A percentile compares a stretch with the other conserved stretches of the same genome.
Evolutionary conservation across 2,888 invertebrate genomes (phyloP).

Genomic region (Acholoe squamosa): DNA sequence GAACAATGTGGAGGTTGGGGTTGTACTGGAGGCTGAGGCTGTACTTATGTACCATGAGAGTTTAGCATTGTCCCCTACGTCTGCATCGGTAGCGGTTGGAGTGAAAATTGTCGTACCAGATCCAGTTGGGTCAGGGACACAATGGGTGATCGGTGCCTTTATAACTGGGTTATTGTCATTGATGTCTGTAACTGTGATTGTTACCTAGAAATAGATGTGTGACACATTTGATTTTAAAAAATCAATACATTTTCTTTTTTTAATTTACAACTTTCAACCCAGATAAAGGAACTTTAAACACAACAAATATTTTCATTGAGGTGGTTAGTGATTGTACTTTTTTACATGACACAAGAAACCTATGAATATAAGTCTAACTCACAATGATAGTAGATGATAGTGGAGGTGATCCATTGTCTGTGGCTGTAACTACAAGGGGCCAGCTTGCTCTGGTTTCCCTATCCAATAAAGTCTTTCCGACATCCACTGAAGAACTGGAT

Average conservation of each 20-base stretch:
- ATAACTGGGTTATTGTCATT: slow-evolving; percentile 76
- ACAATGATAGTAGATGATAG: neutral
- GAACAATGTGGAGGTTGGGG: neutral
- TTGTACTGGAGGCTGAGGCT: neutral
- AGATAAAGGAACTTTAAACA: neutral
- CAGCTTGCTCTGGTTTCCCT: neutral
- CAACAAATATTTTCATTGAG: neutral
- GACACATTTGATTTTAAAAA: neutral
- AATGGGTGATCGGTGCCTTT: slow-evolving; percentile 18
- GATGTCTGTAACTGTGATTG: slow-evolving; percentile 69
- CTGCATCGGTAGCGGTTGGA: neutral
- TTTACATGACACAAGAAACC: neutral
- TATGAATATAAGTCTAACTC: neutral
- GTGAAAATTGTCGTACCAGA: neutral
- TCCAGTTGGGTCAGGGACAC: neutral
- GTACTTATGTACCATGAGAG: neutral
- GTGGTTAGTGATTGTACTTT: neutral
- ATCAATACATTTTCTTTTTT: neutral
- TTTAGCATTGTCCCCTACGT: neutral
- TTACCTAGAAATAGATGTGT: neutral
- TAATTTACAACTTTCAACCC: neutral
- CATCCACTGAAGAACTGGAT: neutral
- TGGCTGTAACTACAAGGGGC: neutral
- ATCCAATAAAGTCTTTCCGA: neutral
- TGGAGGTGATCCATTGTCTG: neutral